A percentile compares a stretch with the other conserved stretches of the same genome.
Evolutionary conservation across 2,888 invertebrate species (phyloP).

Genomic region (Trissolcus brochymenae): DNA sequence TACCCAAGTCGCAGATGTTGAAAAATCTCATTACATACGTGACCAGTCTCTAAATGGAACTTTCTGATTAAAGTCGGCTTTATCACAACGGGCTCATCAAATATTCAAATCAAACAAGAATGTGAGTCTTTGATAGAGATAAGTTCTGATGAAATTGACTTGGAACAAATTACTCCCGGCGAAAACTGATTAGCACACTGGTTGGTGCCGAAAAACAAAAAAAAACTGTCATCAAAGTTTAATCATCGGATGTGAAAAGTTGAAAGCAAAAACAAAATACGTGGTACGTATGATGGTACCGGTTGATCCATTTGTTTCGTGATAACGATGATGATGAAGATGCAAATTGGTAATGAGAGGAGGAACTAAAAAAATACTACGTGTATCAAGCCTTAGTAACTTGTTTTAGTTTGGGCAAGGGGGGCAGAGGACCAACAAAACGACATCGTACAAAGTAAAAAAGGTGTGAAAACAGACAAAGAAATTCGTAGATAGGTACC

Average conservation of each 20-base stretch:
- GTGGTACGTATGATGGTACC: no score
- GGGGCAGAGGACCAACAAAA: conserved; percentile 57
- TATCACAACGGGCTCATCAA: no score
- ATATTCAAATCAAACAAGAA: no score
- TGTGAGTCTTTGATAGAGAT: no score
- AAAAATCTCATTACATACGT: conserved; percentile 2
- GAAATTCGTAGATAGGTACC: conserved; percentile 75
- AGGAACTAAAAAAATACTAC: conserved; percentile 62
- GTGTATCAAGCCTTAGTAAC: conserved; percentile 62
- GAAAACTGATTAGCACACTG: no score
- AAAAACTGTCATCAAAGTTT: no score
- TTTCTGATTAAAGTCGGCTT: no score
- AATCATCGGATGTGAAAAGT: no score
- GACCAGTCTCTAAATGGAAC: neutral
- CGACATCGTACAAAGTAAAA: conserved; percentile 53
- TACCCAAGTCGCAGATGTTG: neutral
- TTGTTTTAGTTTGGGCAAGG: conserved; percentile 50
- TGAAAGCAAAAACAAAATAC: no score
- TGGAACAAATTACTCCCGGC: no score
- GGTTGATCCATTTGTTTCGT: conserved; percentile 42
- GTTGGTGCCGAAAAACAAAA: no score
- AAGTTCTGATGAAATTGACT: no score
- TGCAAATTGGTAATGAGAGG: conserved; percentile 36
- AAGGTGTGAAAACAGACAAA: conserved; percentile 70
- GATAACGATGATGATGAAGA: conserved; percentile 36